Percentiles rank a stretch among this genome's conserved stretches.
These are phyloP conservation scores for Lucinisca nassula DNA, from an alignment of 2,888 invertebrate species.

Conservation along the genomic window DNA sequence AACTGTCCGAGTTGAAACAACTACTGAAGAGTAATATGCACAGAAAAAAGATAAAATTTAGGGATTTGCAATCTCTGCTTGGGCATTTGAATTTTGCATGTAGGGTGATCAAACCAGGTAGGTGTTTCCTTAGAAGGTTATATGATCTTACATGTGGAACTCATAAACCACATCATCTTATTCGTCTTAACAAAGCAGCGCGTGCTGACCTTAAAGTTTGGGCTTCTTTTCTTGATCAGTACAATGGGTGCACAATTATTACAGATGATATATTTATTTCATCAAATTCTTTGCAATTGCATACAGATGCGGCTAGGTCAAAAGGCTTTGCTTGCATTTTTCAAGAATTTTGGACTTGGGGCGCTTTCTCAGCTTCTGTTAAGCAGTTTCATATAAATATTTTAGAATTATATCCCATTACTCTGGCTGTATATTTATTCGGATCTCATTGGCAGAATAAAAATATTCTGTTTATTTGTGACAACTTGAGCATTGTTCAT, in stretches of 20 bases:
- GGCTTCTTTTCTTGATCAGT: constrained; percentile 17
- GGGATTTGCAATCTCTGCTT: constrained; percentile 23
- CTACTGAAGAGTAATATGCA: background rate
- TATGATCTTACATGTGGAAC: constrained; percentile 38
- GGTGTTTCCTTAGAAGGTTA: constrained; percentile 42
- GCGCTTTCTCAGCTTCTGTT: constrained; percentile 14
- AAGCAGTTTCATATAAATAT: constrained; percentile 40
- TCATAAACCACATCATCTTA: constrained; percentile 19
- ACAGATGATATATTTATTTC: constrained; percentile 40
- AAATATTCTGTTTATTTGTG: constrained; percentile 45
- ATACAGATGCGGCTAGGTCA: constrained; percentile 41
- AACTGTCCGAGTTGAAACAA: background rate
- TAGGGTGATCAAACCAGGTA: constrained; percentile 42
- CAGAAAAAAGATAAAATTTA: constrained; percentile 8
- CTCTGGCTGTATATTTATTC: constrained; percentile 39
- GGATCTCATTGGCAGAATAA: constrained; percentile 27
- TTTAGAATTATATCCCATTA: constrained; percentile 46
- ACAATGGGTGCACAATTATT: constrained; percentile 46
- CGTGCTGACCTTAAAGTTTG: constrained; percentile 39
- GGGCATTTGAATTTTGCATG: constrained; percentile 48
- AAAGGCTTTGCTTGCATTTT: constrained; percentile 39
- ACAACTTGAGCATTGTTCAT: constrained; percentile 39
- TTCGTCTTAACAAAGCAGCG: constrained; percentile 18
- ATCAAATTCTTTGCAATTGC: constrained; percentile 12
- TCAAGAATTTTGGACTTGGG: constrained; percentile 26